Percentiles rank a stretch among this genome's conserved stretches.
Evolutionary conservation across 1,140 invertebrate genomes (phyloP).

Genomic region (Drosophila seguyi): DNA sequence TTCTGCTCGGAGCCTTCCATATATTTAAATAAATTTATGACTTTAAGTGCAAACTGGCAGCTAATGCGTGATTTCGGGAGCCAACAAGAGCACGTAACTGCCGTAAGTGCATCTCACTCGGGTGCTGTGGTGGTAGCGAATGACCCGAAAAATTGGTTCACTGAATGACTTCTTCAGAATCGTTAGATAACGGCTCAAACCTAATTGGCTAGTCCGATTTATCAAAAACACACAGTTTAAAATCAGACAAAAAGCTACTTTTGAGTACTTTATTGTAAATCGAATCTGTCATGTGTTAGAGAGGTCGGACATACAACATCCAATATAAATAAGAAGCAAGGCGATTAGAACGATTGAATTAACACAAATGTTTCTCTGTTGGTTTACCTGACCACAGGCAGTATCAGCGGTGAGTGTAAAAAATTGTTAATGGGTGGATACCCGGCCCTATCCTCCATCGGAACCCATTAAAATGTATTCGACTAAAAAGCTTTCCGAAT

Average conservation of each 20-base stretch:
- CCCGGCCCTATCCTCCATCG: neutral
- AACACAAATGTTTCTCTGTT: neutral
- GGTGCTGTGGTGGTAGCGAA: neutral
- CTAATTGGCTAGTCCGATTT: neutral
- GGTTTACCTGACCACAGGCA: neutral
- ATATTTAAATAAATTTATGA: slow-evolving; percentile 84
- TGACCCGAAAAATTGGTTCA: neutral
- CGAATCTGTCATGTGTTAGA: neutral
- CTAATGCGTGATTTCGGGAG: slow-evolving; percentile 79
- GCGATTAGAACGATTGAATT: neutral
- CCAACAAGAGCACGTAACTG: slow-evolving; percentile 52
- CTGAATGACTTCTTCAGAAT: neutral
- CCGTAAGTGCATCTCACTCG: slow-evolving; percentile 18
- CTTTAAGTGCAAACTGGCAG: slow-evolving; percentile 82
- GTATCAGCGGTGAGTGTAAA: neutral
- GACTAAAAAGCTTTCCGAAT: no score
- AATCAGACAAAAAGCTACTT: neutral
- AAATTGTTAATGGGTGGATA: neutral
- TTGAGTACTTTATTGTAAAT: neutral
- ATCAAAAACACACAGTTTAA: neutral
- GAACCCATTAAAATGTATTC: neutral
- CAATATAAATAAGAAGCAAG: neutral
- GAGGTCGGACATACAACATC: neutral
- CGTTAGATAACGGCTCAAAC: neutral
- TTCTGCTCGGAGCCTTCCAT: slow-evolving; percentile 37